Conservation (phyloP, 2,888 invertebrate species). For the Leptinotarsa haldemani region DNA sequence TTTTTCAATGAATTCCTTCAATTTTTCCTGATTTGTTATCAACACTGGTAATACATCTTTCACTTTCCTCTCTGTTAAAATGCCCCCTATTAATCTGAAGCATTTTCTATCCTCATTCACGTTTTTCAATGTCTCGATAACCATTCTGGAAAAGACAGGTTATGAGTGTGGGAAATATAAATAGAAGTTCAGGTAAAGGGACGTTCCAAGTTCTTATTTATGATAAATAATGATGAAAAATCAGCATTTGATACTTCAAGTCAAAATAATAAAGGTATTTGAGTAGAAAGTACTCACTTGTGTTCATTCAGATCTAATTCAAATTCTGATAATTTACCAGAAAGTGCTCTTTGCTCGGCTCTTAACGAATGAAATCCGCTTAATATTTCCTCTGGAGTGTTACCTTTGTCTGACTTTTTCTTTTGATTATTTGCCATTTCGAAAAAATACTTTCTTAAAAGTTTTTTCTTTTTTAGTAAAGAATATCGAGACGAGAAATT, state of each 20-base stretch:
- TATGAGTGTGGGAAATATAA: constrained; percentile 41
- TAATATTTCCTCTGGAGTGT: constrained; percentile 83
- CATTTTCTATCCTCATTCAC: constrained; percentile 89
- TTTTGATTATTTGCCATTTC: constrained; percentile 64
- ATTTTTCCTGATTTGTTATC: constrained; percentile 81
- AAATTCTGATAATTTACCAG: constrained; percentile 90
- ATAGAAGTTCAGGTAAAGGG: constrained; percentile 16
- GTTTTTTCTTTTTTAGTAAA: background rate
- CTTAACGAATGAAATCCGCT: constrained; percentile 88
- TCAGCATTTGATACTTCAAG: background rate
- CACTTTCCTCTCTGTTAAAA: constrained; percentile 92
- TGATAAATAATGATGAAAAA: constrained; percentile 10
- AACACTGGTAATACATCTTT: constrained; percentile 90
- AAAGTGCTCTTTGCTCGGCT: constrained; percentile 87
- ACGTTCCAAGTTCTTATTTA: background rate
- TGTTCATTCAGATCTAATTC: constrained; percentile 96
- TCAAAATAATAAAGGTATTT: constrained; percentile 6
- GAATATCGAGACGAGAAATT: too few relatives aligned
- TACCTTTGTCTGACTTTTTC: constrained; percentile 66
- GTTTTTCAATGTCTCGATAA: constrained; percentile 90
- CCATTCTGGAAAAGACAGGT: constrained; percentile 76
- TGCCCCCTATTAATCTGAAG: constrained; percentile 93
- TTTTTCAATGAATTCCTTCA: constrained; percentile 81
- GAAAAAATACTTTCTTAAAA: background rate
- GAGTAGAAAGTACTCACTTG: constrained; percentile 74